Evolutionary conservation across 2,888 invertebrate species (phyloP), one percentile per base, ranked within the genome.

Genomic region (Drosophila recens): DNA sequence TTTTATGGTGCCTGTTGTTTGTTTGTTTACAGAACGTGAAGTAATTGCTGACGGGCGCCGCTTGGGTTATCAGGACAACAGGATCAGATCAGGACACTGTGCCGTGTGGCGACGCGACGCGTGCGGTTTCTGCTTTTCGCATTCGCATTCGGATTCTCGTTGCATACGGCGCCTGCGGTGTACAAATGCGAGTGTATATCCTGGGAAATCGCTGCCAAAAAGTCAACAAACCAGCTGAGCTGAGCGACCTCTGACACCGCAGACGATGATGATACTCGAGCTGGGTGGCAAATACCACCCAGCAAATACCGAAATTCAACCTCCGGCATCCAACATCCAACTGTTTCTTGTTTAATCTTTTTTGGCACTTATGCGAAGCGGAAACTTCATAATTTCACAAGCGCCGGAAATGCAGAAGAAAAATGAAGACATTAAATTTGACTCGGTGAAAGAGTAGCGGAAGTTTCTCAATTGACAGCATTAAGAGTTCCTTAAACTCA

Each of bases 11-110:
- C 62, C 57, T 78, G 67, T 65, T 71, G 65, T 69, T 76, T 81
- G 75, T 89, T 89, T 89, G 78, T 80, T 84, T 84, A 77, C 78
- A 81, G 78, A 72, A 87, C 72, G 87, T 79, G 87, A 73, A 80
- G 79, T 86, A 87, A 86, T 86, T 86, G 85, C 64, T 65, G 75
- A 58, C 86, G 80, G 80, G 76, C 80, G 83, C 70, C 79, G 79
- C 56, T 72, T 40, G 40, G 61, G 53, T 74, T 74, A 74, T 74
- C 69, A 27, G 23, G 23, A 54, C 53, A 15, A 33, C 56, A 76
- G 67, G 59, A 71, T 76, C 79, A 49, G 59, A 71, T 67, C 79
- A 54, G 63, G 49, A 53, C 58, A 61, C 69, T 52, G 17, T 9
- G 53, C 30, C 38, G 33, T 52, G 20, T 49, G 61, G 54, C 67